Percentiles rank a stretch among this genome's conserved stretches.
phyloP scores from a whole-genome alignment of 2,797 vertebrate species.

The Sebastes wilsoni region DNA sequence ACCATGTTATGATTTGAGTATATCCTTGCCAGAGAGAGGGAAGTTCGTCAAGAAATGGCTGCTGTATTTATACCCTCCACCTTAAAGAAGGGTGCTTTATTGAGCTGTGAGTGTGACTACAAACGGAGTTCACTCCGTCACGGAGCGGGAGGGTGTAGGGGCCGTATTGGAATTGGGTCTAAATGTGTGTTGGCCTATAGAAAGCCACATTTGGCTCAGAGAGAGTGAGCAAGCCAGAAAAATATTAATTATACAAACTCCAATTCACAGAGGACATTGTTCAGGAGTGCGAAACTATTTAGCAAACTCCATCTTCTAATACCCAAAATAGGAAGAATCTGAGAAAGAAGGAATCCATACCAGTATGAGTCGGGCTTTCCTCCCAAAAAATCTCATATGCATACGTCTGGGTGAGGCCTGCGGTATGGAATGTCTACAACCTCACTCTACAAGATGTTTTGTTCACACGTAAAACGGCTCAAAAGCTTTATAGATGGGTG shows the following conservation, averaged over 20 bases:
- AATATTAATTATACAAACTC: background rate
- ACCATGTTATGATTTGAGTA: no score
- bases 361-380: background rate
- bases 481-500: constrained; percentile 35
- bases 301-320: background rate
- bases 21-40: no score
- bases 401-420: background rate
- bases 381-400: background rate
- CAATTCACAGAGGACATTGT: background rate
- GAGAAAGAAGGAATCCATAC: background rate
- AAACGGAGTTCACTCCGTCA: no score
- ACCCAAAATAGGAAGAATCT: constrained; percentile 6
- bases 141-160: no score
- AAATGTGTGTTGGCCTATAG: no score
- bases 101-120: no score
- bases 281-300: background rate
- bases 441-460: constrained; percentile 27
- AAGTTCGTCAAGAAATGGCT: no score
- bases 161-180: no score
- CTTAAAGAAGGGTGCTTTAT: no score
- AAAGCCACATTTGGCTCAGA: no score
- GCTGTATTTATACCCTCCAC: no score
- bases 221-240: no score
- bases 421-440: constrained; percentile 29
- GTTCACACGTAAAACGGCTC: constrained; percentile 9